Evolutionary conservation across 1,140 invertebrate species (phyloP), one percentile per base, ranked within the genome.

Genomic region (Lepidurus couesii): DNA sequence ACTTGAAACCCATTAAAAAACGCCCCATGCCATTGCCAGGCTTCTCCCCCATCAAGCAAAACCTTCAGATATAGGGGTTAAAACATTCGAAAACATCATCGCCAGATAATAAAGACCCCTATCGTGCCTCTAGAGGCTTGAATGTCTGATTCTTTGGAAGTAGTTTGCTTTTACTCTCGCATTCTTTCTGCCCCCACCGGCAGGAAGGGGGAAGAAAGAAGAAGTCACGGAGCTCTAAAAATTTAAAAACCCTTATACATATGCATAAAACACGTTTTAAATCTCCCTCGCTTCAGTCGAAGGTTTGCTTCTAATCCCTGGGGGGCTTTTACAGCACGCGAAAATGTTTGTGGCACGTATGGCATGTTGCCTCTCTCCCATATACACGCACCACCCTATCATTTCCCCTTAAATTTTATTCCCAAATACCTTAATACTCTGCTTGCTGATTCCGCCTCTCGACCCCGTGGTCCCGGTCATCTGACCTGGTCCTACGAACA

Each of bases 261-360:
- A 65, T 65, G 53, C 53, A 65, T 13, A 13, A 9, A 65, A 65
- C 16, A 65, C 53, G n/a, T 21, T 9, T 13, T n/a, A 65, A 65
- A 65, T n/a, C 34, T 34, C 2, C 34, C 34, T 34, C 16, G 53
- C 21, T 47, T 65, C 16, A 65, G 16, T 10, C 16, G 53, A 9
- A 65, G 16, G 16, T 65, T 21, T 65, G 8, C 16, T 65, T 8
- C 16, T 65, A 65, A 65, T 65, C 53, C 21, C 13, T 65, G 53
- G 16, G 16, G 53, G 7, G 16, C 16, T 65, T 65, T 65, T 21
- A 1, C 16, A 65, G 53, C 53, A 65, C 53, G n/a, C 53, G 53
- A 65, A 65, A 65, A 13, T 9, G 53, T 65, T 65, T 65, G 53
- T 65, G 53, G 53, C 53, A 65, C 53, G 53, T 65, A 65, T 65